Evolutionary conservation across 2,888 invertebrate species (phyloP).

Genomic region (Tillus elongatus): DNA sequence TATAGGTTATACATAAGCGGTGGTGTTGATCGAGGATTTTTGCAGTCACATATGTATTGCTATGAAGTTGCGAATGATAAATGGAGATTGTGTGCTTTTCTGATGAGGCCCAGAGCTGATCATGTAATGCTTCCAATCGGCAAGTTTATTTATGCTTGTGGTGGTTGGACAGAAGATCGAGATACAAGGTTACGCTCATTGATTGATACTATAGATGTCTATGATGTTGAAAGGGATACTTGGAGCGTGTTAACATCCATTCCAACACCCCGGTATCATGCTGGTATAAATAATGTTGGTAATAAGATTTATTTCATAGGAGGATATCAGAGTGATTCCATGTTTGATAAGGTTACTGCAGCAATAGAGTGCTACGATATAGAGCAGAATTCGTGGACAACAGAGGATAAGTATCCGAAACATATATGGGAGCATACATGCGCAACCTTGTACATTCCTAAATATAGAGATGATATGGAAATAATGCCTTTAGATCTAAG

Average conservation of each 20-base stretch:
- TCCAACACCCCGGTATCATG: slow-evolving; percentile 59
- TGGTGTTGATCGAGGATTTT: slow-evolving; percentile 49
- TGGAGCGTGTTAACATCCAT: slow-evolving; percentile 55
- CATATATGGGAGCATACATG: slow-evolving; percentile 66
- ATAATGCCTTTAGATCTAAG: too few species aligned
- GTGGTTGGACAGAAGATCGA: slow-evolving; percentile 54
- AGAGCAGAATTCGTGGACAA: slow-evolving; percentile 51
- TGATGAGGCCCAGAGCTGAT: slow-evolving; percentile 55
- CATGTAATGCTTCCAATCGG: slow-evolving; percentile 53
- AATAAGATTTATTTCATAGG: slow-evolving; percentile 59
- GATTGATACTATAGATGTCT: slow-evolving; percentile 56
- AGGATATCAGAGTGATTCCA: slow-evolving; percentile 58
- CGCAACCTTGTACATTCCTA: slow-evolving; percentile 58
- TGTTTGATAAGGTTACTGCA: slow-evolving; percentile 56
- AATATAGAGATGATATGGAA: slow-evolving; percentile 34
- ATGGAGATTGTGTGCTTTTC: slow-evolving; percentile 48
- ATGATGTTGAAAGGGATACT: slow-evolving; percentile 47
- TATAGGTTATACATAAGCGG: slow-evolving; percentile 44
- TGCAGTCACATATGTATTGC: slow-evolving; percentile 42
- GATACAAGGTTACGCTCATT: slow-evolving; percentile 40
- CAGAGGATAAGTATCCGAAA: slow-evolving; percentile 54
- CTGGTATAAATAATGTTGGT: slow-evolving; percentile 54
- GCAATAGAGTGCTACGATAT: slow-evolving; percentile 59
- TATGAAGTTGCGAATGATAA: slow-evolving; percentile 46
- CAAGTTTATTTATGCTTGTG: slow-evolving; percentile 53